Conservation (phyloP, 1,140 invertebrate genomes). For the Glossosoma conforme region DNA sequence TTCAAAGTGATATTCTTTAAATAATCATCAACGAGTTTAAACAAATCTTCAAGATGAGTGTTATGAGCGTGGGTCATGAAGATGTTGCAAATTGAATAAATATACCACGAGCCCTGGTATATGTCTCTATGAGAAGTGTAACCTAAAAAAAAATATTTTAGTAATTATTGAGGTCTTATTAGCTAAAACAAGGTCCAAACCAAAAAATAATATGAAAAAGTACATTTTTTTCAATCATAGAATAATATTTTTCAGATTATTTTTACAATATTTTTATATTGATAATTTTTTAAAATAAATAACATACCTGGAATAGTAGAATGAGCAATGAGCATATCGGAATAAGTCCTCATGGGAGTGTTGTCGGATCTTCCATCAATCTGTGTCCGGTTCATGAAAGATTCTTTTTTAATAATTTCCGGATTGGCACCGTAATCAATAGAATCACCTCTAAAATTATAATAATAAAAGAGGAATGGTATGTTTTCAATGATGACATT, state of each 20-base stretch:
- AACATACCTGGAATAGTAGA: slow-evolving; percentile 56
- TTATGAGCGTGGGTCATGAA: slow-evolving; percentile 65
- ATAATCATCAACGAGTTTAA: slow-evolving; percentile 56
- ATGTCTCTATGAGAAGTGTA: slow-evolving; percentile 61
- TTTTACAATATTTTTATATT: slow-evolving; percentile 2
- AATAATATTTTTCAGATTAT: too few species aligned
- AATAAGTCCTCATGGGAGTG: slow-evolving; percentile 42
- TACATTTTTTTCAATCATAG: not conserved
- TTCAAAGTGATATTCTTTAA: slow-evolving; percentile 37
- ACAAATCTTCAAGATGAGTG: slow-evolving; percentile 59
- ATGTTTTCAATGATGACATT: slow-evolving; percentile 10
- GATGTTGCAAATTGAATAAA: slow-evolving; percentile 67
- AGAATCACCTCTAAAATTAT: slow-evolving; percentile 32
- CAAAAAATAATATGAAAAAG: slow-evolving; percentile 1
- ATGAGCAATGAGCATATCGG: slow-evolving; percentile 63
- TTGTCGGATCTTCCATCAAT: slow-evolving; percentile 8
- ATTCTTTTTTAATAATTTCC: slow-evolving; percentile 2
- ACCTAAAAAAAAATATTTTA: slow-evolving; percentile 39
- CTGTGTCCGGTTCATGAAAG: slow-evolving; percentile 12
- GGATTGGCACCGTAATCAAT: slow-evolving; percentile 33
- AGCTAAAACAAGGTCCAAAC: slow-evolving; percentile 1
- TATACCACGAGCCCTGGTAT: slow-evolving; percentile 66
- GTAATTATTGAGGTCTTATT: not conserved
- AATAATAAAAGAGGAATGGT: slow-evolving; percentile 3
- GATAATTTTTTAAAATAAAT: not conserved